Evolutionary conservation across 2,888 invertebrate species (phyloP).

Genomic region (Sarcophaga variegata): DNA sequence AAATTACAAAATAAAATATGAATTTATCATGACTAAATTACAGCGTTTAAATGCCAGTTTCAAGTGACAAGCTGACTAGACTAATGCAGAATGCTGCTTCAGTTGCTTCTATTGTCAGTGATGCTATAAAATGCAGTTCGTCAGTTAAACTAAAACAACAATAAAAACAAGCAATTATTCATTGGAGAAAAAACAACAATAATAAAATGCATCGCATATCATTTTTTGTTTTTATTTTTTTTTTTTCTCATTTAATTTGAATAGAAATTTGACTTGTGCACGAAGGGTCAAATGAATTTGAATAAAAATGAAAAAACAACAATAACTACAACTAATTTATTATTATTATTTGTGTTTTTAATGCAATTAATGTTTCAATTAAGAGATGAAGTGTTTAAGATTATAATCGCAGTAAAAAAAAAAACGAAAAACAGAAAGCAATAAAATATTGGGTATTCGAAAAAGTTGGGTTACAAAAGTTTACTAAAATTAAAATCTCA

Average conservation of each 20-base stretch:
- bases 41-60: not conserved
- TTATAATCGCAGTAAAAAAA: constrained; percentile 5
- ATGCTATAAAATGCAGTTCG: too few relatives aligned
- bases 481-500: too few relatives aligned
- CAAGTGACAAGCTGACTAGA: constrained; percentile 36
- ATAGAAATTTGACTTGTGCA: constrained; percentile 33
- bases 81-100: too few relatives aligned
- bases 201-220: constrained; percentile 6
- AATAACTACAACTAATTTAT: not conserved
- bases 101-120: too few relatives aligned
- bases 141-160: not conserved
- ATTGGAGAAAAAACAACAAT: constrained; percentile 26
- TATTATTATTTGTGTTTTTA: not conserved
- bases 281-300: constrained; percentile 48
- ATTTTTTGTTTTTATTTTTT: constrained; percentile 26
- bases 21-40: constrained; percentile 40
- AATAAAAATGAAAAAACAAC: not conserved
- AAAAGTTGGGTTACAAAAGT: too few relatives aligned
- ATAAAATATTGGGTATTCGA: too few relatives aligned
- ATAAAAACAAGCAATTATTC: not conserved
- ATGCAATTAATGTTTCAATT: constrained; percentile 6
- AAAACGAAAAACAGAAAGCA: not conserved
- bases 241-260: not conserved
- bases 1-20: not conserved
- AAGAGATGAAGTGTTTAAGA: not conserved